Evolutionary conservation across 1,140 invertebrate genomes (phyloP), one percentile per base, ranked within the genome.

Genomic region (Uloborus diversus): DNA sequence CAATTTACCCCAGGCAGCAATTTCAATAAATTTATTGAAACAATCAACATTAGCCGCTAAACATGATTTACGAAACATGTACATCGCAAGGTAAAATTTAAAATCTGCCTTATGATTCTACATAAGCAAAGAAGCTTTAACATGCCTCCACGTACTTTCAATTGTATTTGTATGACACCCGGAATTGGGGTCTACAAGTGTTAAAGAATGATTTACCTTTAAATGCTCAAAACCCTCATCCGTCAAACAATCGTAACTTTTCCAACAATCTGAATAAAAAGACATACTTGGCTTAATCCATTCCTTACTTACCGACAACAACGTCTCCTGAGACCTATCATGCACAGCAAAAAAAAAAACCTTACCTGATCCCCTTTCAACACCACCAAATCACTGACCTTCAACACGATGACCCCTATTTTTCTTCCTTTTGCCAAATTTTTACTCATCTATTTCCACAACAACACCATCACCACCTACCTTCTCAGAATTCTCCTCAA

Each of bases 261-360:
- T 56, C 79, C 71, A 81, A 17, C 65, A 64, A 56, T 81, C 70
- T n/a, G 49, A 69, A 4, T 65, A 56, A 7, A 81, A 49, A 2
- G n/a, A 61, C 2, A 49, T 47, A 9, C 79, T 70, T 17, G 79
- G 79, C 5, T 59, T 33, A n/a, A 81, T 66, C 4, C 14, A 28
- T 33, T 59, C 28, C 25, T 73, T 32, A 76, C 76, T 81, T 4
- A 65, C 4, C 17, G 4, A 14, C 23, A 81, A 28, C 14, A 81
- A 64, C 32, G 79, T 78, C 66, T 76, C 64, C 27, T 42, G 4
- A 14, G 35, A 47, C 13, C 64, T 47, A 25, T 47, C 42, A 3
- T 49, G 1, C 14, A 49, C 35, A 23, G 51, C 64, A 14, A 17
- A 3, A 51, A 68, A 32, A 47, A 49, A 27, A 49, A 17, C 20